Base-by-base conservation (phyloP, 2,888 invertebrate genomes). In the Cryptocephalus moraei region DNA sequence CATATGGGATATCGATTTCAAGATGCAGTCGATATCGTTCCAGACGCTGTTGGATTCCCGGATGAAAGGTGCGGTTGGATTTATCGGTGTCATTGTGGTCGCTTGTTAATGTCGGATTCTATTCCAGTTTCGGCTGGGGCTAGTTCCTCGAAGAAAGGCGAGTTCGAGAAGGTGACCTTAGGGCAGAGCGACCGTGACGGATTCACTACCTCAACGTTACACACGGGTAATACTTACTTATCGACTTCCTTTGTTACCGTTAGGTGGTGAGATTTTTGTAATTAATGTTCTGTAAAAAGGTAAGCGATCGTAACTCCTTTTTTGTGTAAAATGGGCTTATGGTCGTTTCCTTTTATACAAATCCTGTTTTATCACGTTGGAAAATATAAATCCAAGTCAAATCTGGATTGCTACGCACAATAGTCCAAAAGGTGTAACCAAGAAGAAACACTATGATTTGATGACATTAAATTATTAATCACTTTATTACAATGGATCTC, bases 1-100 rank as follows among this genome's bases (percentile, higher is more conserved):
- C 0, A 93, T 95, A 54, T 96, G 94, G 93, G 91, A 95, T 72
- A 83, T 86, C 0, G 87, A 91, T 32, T 95, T 90, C 68, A 87
- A 88, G 55, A 76, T 78, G 32, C 79, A 82, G 0, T 83, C 85
- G 0, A 74, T 78, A 13, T 83, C 84, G 60, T 67, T 84, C 34
- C 82, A 82, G 58, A 73, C 77, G 1, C 71, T 80, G 34, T 64
- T 81, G 10, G 84, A 84, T 53, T 76, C 75, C 48, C 65, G 61
- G 52, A 53, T 57, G 36, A 66, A 63, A 62, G 56, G 63, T 66
- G 22, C 6, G 22, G 22, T 22, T 22, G 2, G 6, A 4, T 36
- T 36, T 36, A 36, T 36, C 4, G 36, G 2, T 11, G 2, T 36
- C 36, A 4, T 12, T 12, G 6, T 34, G 41, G 42, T 41, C 38